Conservation (phyloP, 2,888 invertebrate species). For the Nezara viridula region DNA sequence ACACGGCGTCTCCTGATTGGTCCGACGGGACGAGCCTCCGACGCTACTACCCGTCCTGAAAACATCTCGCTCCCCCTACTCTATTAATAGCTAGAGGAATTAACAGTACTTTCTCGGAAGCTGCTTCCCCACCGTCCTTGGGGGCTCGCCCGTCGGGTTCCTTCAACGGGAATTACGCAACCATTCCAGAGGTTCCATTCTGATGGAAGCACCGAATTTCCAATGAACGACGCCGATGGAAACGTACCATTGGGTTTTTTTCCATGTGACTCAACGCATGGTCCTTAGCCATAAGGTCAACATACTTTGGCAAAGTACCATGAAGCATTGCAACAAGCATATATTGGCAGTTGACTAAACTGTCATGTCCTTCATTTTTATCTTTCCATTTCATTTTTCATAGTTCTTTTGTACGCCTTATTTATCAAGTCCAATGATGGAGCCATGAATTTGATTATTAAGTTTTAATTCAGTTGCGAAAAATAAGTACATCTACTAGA, state of each 20-base stretch:
- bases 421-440: too few species aligned
- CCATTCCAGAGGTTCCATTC: neutral
- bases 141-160: constrained; percentile 3
- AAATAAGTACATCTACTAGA: too few species aligned
- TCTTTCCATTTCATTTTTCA: too few species aligned
- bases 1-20: constrained; percentile 51
- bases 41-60: constrained; percentile 16
- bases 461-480: too few species aligned
- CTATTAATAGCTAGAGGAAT: constrained; percentile 48
- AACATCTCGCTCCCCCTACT: neutral
- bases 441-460: too few species aligned
- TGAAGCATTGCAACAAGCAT: neutral
- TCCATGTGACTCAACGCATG: neutral
- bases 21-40: constrained; percentile 25
- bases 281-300: neutral
- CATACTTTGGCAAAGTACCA: neutral
- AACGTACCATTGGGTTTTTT: neutral
- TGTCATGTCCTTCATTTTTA: too few species aligned
- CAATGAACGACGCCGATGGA: neutral
- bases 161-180: neutral
- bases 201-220: neutral
- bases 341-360: neutral
- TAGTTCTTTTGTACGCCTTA: too few species aligned
- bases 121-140: constrained; percentile 38
- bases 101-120: constrained; percentile 56